Evolutionary conservation across 1,140 invertebrate genomes (phyloP).

Genomic region (Philotrypesis tridentata): DNA sequence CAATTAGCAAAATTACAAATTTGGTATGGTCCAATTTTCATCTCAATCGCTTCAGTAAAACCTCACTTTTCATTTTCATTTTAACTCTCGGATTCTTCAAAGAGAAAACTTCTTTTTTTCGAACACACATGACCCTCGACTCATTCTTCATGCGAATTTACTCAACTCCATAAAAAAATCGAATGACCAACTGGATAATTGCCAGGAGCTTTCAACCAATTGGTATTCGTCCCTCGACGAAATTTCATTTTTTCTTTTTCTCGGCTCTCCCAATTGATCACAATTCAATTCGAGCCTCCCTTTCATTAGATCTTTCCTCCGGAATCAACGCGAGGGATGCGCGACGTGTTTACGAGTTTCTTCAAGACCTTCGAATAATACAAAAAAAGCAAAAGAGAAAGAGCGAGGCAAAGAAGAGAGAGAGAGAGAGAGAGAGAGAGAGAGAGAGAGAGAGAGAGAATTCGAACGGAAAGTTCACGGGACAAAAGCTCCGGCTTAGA

Average conservation of each 20-base stretch:
- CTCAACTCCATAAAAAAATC: too few species aligned
- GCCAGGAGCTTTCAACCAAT: background rate
- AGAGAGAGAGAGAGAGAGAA: background rate
- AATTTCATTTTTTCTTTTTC: too few species aligned
- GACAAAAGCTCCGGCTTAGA: background rate
- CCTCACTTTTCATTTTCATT: too few species aligned
- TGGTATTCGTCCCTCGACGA: background rate
- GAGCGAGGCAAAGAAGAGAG: conserved; percentile 2
- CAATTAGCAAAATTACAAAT: too few species aligned
- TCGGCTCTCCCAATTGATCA: background rate
- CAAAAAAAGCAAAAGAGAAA: too few species aligned
- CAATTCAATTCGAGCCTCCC: background rate
- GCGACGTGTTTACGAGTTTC: background rate
- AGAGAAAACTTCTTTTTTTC: background rate
- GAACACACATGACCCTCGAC: background rate
- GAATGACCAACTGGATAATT: background rate
- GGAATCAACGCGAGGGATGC: background rate
- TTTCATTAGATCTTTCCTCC: background rate
- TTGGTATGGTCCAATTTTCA: too few species aligned
- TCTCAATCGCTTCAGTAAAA: too few species aligned
- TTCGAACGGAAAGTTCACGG: background rate
- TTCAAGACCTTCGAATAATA: background rate
- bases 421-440: background rate
- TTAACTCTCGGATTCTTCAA: too few species aligned
- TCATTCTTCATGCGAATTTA: background rate